These are phyloP conservation scores for Hystrix brachyura DNA, from an alignment of 2,113 vertebrate genomes.

Conservation along the genomic window DNA sequence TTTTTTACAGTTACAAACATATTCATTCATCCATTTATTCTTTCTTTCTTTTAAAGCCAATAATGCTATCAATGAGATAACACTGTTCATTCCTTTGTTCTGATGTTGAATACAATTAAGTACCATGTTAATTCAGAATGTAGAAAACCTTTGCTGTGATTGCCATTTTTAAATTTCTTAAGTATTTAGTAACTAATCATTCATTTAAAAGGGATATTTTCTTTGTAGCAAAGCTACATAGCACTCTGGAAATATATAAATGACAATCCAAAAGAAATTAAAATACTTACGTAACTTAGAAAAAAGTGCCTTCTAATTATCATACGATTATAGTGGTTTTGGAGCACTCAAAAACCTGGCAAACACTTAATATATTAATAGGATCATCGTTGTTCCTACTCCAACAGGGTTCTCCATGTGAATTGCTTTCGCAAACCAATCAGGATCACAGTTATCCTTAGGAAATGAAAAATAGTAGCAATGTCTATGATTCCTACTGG, in stretches of 20 bases:
- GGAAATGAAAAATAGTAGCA: conserved; percentile 39
- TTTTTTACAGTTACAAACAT: background rate
- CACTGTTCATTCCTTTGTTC: background rate
- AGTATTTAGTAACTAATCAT: background rate
- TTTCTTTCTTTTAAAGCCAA: background rate
- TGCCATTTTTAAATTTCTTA: conserved; percentile 38
- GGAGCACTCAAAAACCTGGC: background rate
- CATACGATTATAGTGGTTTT: background rate
- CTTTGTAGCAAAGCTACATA: background rate
- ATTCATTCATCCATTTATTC: background rate
- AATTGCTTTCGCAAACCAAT: conserved; percentile 62
- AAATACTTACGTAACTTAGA: background rate
- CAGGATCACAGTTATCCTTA: conserved; percentile 50
- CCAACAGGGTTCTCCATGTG: background rate
- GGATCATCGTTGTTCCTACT: background rate
- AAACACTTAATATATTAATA: conserved; percentile 56
- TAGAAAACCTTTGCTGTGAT: background rate
- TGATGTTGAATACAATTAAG: conserved; percentile 10
- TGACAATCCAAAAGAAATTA: conserved; percentile 52
- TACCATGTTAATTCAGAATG: conserved; percentile 20
- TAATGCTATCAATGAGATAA: conserved; percentile 23
- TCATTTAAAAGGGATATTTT: background rate
- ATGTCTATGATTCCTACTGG: background rate
- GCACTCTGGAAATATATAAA: background rate
- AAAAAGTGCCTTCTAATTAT: background rate